A percentile compares a stretch with the other conserved stretches of the same genome.
Conservation (phyloP, 2,888 invertebrate species). For the Orthonychiurus folsomi region DNA sequence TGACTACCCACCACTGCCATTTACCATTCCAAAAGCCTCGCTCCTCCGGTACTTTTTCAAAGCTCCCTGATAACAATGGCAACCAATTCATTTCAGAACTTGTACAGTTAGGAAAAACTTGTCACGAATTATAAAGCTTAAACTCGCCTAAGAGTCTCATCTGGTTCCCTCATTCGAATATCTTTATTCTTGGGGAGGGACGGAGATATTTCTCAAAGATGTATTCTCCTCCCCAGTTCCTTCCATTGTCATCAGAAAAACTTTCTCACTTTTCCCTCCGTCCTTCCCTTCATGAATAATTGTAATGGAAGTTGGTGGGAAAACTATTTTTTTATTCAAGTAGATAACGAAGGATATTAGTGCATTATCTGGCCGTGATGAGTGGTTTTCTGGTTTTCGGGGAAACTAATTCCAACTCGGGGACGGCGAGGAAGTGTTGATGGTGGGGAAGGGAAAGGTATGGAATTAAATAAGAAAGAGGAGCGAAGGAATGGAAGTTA, state of each 20-base stretch:
- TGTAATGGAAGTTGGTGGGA: background rate
- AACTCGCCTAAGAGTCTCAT: slow-evolving; percentile 10
- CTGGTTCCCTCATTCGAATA: background rate
- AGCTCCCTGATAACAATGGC: slow-evolving; percentile 28
- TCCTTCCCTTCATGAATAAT: background rate
- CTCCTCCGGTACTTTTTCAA: slow-evolving; percentile 14
- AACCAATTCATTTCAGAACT: slow-evolving; percentile 30
- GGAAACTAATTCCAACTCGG: background rate
- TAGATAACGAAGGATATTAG: slow-evolving; percentile 1
- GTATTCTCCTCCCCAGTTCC: background rate
- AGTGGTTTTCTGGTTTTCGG: background rate
- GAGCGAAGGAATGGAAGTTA: background rate
- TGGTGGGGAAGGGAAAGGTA: background rate
- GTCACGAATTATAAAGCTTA: slow-evolving; percentile 22
- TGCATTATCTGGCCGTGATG: background rate
- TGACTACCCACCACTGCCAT: background rate
- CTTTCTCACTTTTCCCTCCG: background rate
- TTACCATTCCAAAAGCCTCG: background rate
- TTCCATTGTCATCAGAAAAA: background rate
- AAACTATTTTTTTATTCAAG: slow-evolving; percentile 1
- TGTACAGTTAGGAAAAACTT: slow-evolving; percentile 22
- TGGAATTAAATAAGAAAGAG: background rate
- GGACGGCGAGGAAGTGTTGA: no score
- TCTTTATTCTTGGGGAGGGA: background rate
- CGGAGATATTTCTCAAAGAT: background rate